Evolutionary conservation across 2,113 vertebrate genomes (phyloP), one percentile per base, ranked within the genome.

Genomic region (Ovis canadensis): DNA sequence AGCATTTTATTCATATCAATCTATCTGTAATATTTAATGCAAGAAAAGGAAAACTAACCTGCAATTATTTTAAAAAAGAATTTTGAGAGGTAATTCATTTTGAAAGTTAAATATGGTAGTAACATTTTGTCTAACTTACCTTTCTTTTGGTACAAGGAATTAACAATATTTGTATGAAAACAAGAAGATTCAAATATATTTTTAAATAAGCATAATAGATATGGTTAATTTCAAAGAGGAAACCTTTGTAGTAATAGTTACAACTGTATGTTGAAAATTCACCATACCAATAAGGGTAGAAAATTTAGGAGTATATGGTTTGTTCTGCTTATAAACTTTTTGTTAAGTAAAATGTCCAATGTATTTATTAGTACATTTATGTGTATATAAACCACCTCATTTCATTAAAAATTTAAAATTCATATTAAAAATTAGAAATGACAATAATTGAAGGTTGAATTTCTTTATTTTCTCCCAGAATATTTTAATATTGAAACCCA

Each of bases 391-490:
- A 90, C 57, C 57, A 91, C 64, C 59, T 91, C 93, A 82, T 93
- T 97, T 97, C 84, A 96, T 57, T 96, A 97, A 97, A 97, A 97
- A 96, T 45, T 93, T 71, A 40, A 71, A 71, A 71, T 71, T 23
- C 19, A 23, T 71, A 71, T 71, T 71, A 71, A 98, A 97, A 97
- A 96, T 45, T 91, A 98, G 98, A 98, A 96, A 98, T 88, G 97
- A 98, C 98, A 98, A 97, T 89, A 83, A 97, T 86, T 94, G 96
- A 71, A 92, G 98, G 98, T 98, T 99, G 98, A 96, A 98, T 98
- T 86, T 98, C 98, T 99, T 99, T 99, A 99, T 99, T 99, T 98
- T 99, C 95, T 98, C 94, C 95, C 98, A 98, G 99, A 98, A 99
- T 99, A 98, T 98, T 99, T 99, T 98, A 98, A 99, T 99, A 99